Conservation (phyloP, 1,140 invertebrate genomes). For the Dryas iulia region DNA sequence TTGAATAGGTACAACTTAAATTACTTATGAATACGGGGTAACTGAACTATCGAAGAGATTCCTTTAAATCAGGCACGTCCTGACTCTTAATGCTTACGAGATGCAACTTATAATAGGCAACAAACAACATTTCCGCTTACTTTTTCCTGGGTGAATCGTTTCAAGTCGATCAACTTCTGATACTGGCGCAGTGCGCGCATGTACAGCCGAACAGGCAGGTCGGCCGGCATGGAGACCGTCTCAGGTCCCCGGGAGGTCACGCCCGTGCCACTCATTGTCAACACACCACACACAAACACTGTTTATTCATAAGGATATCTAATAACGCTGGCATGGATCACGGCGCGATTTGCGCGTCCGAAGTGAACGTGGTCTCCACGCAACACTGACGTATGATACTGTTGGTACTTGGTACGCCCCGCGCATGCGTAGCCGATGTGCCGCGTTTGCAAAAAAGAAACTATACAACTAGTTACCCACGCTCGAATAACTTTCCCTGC, state of each 20-base stretch:
- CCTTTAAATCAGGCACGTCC: slow-evolving; percentile 29
- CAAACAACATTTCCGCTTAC: slow-evolving; percentile 57
- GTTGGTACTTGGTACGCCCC: slow-evolving; percentile 40
- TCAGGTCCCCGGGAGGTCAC: slow-evolving; percentile 58
- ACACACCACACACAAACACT: slow-evolving; percentile 53
- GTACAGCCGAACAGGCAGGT: slow-evolving; percentile 81
- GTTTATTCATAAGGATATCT: slow-evolving; percentile 58
- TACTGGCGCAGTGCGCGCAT: slow-evolving; percentile 82
- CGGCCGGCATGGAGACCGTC: slow-evolving; percentile 74
- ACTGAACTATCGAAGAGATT: slow-evolving; percentile 26
- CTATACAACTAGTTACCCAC: slow-evolving; percentile 52
- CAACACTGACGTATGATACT: slow-evolving; percentile 57
- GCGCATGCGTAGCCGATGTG: slow-evolving; percentile 64
- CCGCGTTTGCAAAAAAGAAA: slow-evolving; percentile 69
- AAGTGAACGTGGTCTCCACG: slow-evolving; percentile 71
- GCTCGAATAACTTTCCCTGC: slow-evolving; percentile 70
- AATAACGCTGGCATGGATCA: slow-evolving; percentile 30
- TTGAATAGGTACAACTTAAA: slow-evolving; percentile 29
- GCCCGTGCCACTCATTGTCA: slow-evolving; percentile 64
- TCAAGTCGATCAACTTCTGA: slow-evolving; percentile 80
- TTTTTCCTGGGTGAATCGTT: slow-evolving; percentile 71
- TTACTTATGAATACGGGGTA: slow-evolving; percentile 32
- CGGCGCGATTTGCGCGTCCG: slow-evolving; percentile 70
- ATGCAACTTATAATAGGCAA: slow-evolving; percentile 29
- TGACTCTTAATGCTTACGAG: slow-evolving; percentile 30